Conservation (phyloP, 2,797 vertebrate species). For the Protosalanx chinensis region DNA sequence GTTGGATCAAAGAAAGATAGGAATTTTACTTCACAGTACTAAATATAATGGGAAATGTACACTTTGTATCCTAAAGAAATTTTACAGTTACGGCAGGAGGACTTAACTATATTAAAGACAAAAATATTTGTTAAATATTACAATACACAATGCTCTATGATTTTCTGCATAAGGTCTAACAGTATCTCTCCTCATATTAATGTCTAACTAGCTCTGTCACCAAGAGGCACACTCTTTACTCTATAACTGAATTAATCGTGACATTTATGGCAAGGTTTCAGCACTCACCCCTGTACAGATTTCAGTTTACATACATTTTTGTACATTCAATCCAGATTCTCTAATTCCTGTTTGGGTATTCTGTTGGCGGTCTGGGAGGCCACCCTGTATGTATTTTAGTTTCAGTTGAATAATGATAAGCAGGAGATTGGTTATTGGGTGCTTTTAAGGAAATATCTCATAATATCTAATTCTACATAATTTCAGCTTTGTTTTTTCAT, state of each 20-base stretch:
- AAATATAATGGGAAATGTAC: constrained; percentile 1
- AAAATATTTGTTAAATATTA: neutral
- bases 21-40: too few species aligned
- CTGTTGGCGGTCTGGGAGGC: too few species aligned
- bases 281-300: neutral
- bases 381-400: too few species aligned
- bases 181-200: neutral
- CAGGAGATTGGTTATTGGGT: too few species aligned
- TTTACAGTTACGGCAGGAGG: neutral
- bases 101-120: neutral
- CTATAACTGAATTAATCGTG: neutral
- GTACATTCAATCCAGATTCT: too few species aligned
- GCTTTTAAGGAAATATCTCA: too few species aligned
- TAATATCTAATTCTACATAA: too few species aligned
- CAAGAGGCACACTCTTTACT: neutral
- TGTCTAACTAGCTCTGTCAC: neutral
- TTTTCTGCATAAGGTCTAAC: neutral
- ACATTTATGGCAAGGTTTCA: neutral
- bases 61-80: neutral
- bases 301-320: neutral
- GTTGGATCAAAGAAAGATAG: constrained; percentile 38
- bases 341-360: too few species aligned
- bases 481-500: too few species aligned
- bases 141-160: neutral
- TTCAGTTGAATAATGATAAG: too few species aligned